These are phyloP conservation scores for Mixornis gularis DNA, from an alignment of 2,113 vertebrate genomes.

Conservation along the genomic window DNA sequence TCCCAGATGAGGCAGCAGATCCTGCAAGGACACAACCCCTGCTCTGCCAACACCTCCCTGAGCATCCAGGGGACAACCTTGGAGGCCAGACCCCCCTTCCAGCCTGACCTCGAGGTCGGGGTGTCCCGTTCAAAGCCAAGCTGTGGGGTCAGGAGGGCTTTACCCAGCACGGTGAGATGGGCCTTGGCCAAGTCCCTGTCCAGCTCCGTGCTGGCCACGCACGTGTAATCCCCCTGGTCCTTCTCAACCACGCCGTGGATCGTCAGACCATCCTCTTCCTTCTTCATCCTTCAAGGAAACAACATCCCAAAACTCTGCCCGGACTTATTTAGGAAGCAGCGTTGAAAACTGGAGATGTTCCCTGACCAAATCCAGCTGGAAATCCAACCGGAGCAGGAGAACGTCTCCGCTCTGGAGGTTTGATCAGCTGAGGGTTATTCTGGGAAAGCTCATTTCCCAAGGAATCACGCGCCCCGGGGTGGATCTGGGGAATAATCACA, in stretches of 20 bases:
- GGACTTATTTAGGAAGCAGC: neutral
- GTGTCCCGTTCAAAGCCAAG: neutral
- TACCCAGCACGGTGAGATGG: conserved; percentile 90
- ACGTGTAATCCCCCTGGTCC: conserved; percentile 89
- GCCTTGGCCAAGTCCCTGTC: conserved; percentile 88
- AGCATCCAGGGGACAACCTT: neutral
- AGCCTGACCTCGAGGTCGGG: neutral
- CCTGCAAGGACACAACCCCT: rapidly evolving
- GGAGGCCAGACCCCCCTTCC: neutral
- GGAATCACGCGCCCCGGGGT: neutral
- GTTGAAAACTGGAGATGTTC: neutral
- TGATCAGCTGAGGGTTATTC: neutral
- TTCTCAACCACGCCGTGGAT: conserved; percentile 82
- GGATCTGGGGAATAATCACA: neutral
- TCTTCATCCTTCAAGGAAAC: conserved; percentile 77
- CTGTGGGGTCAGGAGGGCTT: neutral
- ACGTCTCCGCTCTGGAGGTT: neutral
- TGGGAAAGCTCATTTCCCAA: conserved; percentile 10
- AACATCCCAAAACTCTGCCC: neutral
- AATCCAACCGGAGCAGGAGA: neutral
- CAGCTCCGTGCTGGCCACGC: conserved; percentile 85
- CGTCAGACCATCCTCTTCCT: conserved; percentile 83
- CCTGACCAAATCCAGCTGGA: neutral
- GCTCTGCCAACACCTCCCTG: neutral
- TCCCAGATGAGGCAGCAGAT: rapidly evolving